A percentile compares a stretch with the other conserved stretches of the same genome.
These are phyloP conservation scores for Venturia canescens DNA, from an alignment of 1,140 invertebrate genomes.

Conservation along the genomic window DNA sequence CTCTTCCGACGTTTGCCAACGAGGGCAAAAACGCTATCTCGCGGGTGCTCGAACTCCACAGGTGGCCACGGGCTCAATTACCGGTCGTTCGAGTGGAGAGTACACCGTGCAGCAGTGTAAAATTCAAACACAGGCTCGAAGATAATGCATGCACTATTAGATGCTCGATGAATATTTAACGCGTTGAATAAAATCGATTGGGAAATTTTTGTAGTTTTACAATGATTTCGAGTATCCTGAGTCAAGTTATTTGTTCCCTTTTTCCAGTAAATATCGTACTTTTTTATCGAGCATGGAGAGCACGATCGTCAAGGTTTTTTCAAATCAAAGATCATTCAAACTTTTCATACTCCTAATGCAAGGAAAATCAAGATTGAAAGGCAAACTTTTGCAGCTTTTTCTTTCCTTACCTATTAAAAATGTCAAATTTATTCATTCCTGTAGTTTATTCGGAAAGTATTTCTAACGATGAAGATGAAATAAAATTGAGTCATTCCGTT, in stretches of 20 bases:
- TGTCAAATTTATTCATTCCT: no score
- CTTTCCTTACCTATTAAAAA: no score
- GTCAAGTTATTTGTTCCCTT: background rate
- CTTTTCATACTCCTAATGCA: background rate
- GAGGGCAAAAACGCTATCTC: slow-evolving; percentile 5
- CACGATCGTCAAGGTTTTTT: background rate
- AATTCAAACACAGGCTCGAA: background rate
- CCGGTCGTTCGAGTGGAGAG: slow-evolving; percentile 7
- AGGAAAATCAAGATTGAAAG: background rate
- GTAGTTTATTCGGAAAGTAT: no score
- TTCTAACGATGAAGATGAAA: no score
- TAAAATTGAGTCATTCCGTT: no score
- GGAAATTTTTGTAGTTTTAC: background rate
- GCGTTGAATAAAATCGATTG: background rate
- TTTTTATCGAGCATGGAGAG: background rate
- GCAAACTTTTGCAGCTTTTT: no score
- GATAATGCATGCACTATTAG: background rate
- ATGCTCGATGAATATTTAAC: background rate
- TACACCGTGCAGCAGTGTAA: background rate
- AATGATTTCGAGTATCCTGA: background rate
- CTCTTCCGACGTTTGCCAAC: background rate
- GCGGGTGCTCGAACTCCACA: background rate
- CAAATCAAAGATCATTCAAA: background rate
- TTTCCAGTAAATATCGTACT: background rate
- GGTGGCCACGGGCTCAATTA: slow-evolving; percentile 18